Evolutionary conservation across 2,113 vertebrate species (phyloP), one percentile per base, ranked within the genome.

Genomic region (Halcyon malimbica): DNA sequence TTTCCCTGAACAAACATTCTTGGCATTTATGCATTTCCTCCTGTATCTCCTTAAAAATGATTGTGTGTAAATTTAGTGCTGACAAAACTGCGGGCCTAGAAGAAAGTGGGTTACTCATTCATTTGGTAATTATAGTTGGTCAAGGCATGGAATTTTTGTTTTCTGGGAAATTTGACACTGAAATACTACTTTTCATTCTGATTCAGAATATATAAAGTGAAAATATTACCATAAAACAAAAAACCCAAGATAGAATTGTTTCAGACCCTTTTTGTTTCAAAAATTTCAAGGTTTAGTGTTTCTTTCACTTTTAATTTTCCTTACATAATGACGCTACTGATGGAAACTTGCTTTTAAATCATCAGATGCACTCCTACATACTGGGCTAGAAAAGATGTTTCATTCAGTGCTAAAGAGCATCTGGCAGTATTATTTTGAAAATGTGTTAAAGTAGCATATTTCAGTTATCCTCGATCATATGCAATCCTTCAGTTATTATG

Each of bases 1-100:
- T 96, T 95, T 95, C 82, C 85, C 93, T 92, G 63, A 92, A 64
- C 90, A 96, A 96, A 91, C 77, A 95, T 93, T 95, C 92, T 91
- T 90, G 83, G 73, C 87, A 97, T 96, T 96, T 93, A 69, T 95
- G 60, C 80, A 84, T 93, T 96, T 97, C 93, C 81, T 95, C 94
- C 76, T 56, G 2, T 90, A 95, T 94, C 79, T 94, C 77, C 91
- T 92, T 77, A 64, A 88, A 78, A 93, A 97, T 77, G 50, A 64
- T 81, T 65, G 64, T 86, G 77, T 90, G 80, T 95, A 93, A 95
- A 96, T 93, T 95, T 91, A 94, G 80, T 93, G 87, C 87, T 92
- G 94, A 89, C 91, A 93, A 96, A 96, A 91, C 59, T 59, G 77
- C 85, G 59, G 46, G 83, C 90, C 75, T 95, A 86, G 65, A 87